Evolutionary conservation across 2,888 invertebrate species (phyloP).

Genomic region (Drosophila aldrichi): DNA sequence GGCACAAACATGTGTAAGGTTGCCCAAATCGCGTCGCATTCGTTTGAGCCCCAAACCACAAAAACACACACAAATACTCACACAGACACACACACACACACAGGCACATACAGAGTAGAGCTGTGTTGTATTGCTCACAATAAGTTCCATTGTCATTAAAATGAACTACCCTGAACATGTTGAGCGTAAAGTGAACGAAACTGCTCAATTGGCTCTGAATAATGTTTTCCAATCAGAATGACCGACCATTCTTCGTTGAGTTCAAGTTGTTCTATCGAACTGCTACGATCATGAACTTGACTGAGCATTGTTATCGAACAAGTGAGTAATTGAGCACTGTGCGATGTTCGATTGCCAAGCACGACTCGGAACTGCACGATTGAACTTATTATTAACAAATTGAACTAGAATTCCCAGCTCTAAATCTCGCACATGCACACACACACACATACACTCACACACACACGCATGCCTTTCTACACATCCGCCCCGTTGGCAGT

Average conservation of each 20-base stretch:
- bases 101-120: background rate
- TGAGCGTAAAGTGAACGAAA: background rate
- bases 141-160: slow-evolving; percentile 2
- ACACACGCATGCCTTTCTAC: slow-evolving; percentile 11
- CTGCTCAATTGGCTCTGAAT: background rate
- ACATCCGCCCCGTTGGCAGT: background rate
- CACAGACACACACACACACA: background rate
- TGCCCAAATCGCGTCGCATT: slow-evolving; percentile 64
- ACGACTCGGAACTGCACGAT: background rate
- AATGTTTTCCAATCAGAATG: background rate
- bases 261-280: background rate
- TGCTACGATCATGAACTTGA: background rate
- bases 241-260: background rate
- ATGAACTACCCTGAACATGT: background rate
- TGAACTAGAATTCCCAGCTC: slow-evolving; percentile 2
- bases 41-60: slow-evolving; percentile 52
- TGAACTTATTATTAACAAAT: background rate
- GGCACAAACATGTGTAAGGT: slow-evolving; percentile 61
- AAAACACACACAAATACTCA: background rate
- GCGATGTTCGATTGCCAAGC: background rate
- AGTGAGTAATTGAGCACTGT: background rate
- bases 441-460: background rate
- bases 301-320: background rate
- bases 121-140: background rate
- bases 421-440: background rate